A percentile compares a stretch with the other conserved stretches of the same genome.
Conservation (phyloP, 2,888 invertebrate genomes). For the Ophioninae sp. region DNA sequence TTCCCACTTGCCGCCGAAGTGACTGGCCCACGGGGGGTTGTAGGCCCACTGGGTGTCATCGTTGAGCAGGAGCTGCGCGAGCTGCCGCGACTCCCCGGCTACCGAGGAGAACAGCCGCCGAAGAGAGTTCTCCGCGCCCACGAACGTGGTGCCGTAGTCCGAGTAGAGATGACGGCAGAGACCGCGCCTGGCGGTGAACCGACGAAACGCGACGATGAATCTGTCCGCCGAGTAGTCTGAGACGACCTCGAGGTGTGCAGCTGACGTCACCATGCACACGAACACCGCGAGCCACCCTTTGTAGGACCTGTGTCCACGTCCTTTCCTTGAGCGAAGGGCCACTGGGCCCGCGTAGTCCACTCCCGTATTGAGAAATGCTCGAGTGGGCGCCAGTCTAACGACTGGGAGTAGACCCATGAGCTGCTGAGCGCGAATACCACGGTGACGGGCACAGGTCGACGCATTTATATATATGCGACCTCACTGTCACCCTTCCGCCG, state of each 20-base stretch:
- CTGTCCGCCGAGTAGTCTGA: slow-evolving; percentile 26
- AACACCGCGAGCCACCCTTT: slow-evolving; percentile 62
- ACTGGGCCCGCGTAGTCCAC: slow-evolving; percentile 42
- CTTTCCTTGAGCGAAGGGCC: slow-evolving; percentile 8
- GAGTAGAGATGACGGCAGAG: slow-evolving; percentile 19
- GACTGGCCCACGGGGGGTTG: slow-evolving; percentile 67
- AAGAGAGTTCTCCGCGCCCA: slow-evolving; percentile 41
- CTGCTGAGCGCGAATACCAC: slow-evolving; percentile 51
- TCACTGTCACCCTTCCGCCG: slow-evolving; percentile 43
- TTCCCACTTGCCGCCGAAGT: slow-evolving; percentile 61
- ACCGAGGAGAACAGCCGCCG: slow-evolving; percentile 13
- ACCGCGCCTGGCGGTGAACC: slow-evolving; percentile 19
- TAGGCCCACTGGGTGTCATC: slow-evolving; percentile 68
- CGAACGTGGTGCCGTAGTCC: slow-evolving; percentile 53
- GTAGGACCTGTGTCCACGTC: slow-evolving; percentile 1
- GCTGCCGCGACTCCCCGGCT: slow-evolving; percentile 2
- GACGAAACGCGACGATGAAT: slow-evolving; percentile 31
- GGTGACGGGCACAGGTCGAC: slow-evolving; percentile 32
- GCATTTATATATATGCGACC: slow-evolving; percentile 36
- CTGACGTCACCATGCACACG: slow-evolving; percentile 62
- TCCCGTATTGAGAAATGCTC: slow-evolving; percentile 39
- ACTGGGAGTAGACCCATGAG: slow-evolving; percentile 69
- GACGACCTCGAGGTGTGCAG: slow-evolving; percentile 44
- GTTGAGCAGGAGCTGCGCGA: slow-evolving; percentile 28
- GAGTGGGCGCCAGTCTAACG: slow-evolving; percentile 22